phyloP scores from a whole-genome alignment of 30 jellyfish, hydroid and myxozoan species.

The Cassiopea andromeda region DNA sequence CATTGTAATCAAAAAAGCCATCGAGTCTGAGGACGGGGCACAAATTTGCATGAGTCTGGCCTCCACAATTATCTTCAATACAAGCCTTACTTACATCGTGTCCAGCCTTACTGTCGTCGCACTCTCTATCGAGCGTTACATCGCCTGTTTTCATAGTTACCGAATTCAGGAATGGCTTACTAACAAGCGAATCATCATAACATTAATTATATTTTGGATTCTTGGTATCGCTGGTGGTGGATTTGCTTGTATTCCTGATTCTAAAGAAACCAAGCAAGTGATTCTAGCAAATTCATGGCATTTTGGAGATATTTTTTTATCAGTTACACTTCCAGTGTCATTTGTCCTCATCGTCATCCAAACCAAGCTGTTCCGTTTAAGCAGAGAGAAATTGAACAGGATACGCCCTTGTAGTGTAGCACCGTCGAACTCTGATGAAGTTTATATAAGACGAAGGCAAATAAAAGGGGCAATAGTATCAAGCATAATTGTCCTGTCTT shows the following conservation, averaged over 20 bases:
- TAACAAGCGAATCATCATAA: background rate
- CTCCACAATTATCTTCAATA: background rate
- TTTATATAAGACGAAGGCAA: background rate
- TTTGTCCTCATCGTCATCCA: background rate
- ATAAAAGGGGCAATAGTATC: background rate
- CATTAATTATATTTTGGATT: background rate
- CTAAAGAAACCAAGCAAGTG: background rate
- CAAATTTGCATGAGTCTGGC: background rate
- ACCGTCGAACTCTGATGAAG: background rate
- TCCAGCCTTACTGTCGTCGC: background rate
- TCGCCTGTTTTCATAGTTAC: background rate
- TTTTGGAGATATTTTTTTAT: background rate
- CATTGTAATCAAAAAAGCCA: background rate
- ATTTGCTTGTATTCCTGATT: background rate
- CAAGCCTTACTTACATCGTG: background rate
- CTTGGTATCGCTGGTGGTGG: background rate
- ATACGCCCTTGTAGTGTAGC: background rate
- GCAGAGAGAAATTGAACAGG: background rate
- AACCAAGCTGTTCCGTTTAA: background rate
- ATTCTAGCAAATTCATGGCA: background rate
- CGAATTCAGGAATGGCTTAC: conserved; percentile 13
- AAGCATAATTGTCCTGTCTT: background rate
- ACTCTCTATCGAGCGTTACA: conserved; percentile 6
- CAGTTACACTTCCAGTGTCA: background rate
- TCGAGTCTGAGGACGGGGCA: background rate